Evolutionary conservation across 1,140 invertebrate species (phyloP), one percentile per base, ranked within the genome.

Genomic region (Mamestra configurata): DNA sequence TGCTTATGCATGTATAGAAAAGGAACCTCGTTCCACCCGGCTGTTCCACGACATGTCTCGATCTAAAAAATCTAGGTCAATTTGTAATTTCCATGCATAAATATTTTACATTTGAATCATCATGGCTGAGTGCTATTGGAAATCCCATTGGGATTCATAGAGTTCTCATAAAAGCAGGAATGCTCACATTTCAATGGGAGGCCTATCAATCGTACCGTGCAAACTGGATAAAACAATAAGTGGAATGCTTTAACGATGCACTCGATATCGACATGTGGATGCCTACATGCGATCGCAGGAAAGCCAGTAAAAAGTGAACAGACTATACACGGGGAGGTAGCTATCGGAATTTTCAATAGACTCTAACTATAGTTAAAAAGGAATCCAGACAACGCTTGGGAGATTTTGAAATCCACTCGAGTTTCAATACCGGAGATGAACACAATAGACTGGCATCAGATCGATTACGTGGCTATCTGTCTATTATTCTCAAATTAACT

Each of bases 191-290:
- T 55, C 15, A 72, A 72, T 37, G 49, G 27, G 27, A 35, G 27
- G 70, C 51, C 27, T 20, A 72, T 66, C 49, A 53, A 35, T 72
- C 18, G 27, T 53, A 18, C 27, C 40, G 22, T 49, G 22, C n/a
- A 40, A 66, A 66, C 61, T 66, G 61, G n/a, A 20, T 70, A 49
- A 70, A 70, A 70, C 66, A 70, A 70, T 49, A 70, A n/a, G 40
- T 24, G 43, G 64, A 68, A 68, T 68, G 37, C 64, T 46, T 68
- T 72, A 31, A 72, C 68, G 27, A 72, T 53, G 68, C 68, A 20
- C 70, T 72, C 70, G 51, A 72, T 55, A 72, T 37, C 70, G 49
- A 72, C 49, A 55, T 49, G 40, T 27, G 66, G 43, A 70, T 70
- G 66, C 59, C 59, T 64, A 64, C 59, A 64, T 27, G 18, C 51